Percentiles rank a stretch among this genome's conserved stretches.
These are phyloP conservation scores for Gryon sp. DNA, from an alignment of 1,140 invertebrate species.

Conservation along the genomic window DNA sequence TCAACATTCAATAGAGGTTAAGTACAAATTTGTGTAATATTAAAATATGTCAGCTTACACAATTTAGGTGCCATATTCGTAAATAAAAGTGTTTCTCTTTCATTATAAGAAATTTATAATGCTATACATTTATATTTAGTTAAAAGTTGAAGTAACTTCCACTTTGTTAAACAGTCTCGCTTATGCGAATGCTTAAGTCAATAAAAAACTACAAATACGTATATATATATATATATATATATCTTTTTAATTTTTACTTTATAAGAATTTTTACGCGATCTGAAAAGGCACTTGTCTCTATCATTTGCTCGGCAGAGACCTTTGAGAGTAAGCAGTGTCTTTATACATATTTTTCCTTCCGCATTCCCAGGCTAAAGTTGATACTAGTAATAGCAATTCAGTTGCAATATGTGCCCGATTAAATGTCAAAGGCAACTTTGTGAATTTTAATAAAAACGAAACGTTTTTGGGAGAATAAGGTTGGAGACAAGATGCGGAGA, in stretches of 20 bases:
- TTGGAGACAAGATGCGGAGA: not conserved
- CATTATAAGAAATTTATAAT: too few species aligned
- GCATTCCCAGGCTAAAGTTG: not conserved
- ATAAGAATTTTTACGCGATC: too few species aligned
- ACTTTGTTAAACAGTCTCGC: too few species aligned
- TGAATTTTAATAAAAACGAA: constrained; percentile 6
- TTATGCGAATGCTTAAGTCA: too few species aligned
- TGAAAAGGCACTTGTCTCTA: constrained; percentile 1
- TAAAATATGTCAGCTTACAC: not conserved
- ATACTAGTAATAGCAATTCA: constrained; percentile 15
- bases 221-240: not conserved
- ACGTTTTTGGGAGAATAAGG: not conserved
- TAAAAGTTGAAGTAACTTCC: too few species aligned
- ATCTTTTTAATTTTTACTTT: not conserved
- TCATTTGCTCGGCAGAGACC: constrained; percentile 2
- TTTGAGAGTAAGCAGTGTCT: constrained; percentile 12
- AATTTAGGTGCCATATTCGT: too few species aligned
- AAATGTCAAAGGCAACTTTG: constrained; percentile 29
- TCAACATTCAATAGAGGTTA: constrained; percentile 15
- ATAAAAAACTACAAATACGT: too few species aligned
- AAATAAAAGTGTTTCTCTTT: too few species aligned
- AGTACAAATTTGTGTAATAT: constrained; percentile 14
- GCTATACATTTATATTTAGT: too few species aligned
- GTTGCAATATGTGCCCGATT: constrained; percentile 17
- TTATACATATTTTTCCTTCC: constrained; percentile 14